Evolutionary conservation across 2,113 vertebrate genomes (phyloP).

Genomic region (Atherinomorus stipes): DNA sequence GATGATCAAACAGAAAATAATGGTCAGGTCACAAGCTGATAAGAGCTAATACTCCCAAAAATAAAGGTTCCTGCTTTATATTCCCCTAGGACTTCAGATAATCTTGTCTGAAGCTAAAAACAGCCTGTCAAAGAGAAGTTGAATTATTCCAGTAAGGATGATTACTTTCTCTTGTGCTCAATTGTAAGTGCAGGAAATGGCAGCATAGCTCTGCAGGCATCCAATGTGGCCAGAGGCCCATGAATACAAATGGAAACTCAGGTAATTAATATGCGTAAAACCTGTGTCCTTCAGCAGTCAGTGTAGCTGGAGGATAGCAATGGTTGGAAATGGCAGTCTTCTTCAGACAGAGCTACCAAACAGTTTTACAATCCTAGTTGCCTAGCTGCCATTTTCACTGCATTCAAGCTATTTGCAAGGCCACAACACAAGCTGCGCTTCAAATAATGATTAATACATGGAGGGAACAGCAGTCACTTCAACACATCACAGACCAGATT

Average conservation of each 20-base stretch:
- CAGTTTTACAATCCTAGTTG: conserved; percentile 63
- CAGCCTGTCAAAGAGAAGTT: conserved; percentile 16
- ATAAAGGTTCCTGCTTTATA: neutral
- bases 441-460: conserved; percentile 25
- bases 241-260: conserved; percentile 33
- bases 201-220: conserved; percentile 22
- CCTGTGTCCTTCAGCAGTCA: conserved; percentile 27
- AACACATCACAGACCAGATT: conserved; percentile 1
- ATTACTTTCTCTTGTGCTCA: conserved; percentile 45
- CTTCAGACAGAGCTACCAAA: conserved; percentile 37
- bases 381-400: conserved; percentile 73
- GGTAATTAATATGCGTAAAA: conserved; percentile 8
- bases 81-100: conserved; percentile 11
- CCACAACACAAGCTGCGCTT: conserved; percentile 16
- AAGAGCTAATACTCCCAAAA: conserved; percentile 9
- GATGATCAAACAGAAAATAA: conserved; percentile 31
- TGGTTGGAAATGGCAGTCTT: conserved; percentile 23
- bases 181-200: conserved; percentile 2
- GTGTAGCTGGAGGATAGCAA: conserved; percentile 35
- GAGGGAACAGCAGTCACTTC: neutral
- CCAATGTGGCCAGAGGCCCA: conserved; percentile 15
- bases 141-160: conserved; percentile 49
- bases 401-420: conserved; percentile 47
- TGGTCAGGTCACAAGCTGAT: conserved; percentile 25
- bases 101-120: conserved; percentile 19